phyloP scores from a whole-genome alignment of 2,888 invertebrate genomes.

The Allygus modestus region DNA sequence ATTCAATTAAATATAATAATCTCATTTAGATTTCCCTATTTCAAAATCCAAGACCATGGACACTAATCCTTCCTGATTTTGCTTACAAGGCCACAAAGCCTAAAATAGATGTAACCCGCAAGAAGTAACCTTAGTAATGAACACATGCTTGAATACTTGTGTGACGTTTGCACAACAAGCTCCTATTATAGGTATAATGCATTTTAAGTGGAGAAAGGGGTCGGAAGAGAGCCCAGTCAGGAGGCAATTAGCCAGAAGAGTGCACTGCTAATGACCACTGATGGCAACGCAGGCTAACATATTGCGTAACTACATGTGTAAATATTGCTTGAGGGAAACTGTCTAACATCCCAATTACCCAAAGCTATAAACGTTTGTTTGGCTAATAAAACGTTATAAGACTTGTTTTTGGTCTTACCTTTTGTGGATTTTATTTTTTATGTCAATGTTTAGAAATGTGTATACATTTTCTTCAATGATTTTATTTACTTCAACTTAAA shows the following conservation, averaged over 20 bases:
- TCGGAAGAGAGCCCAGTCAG: not conserved
- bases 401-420: no score
- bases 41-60: no score
- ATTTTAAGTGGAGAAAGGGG: slow-evolving; percentile 41
- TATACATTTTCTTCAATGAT: no score
- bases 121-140: not conserved
- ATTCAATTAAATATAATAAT: no score
- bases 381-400: no score
- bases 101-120: not conserved
- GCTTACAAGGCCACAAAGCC: not conserved
- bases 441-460: no score
- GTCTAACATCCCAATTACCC: not conserved
- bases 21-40: no score
- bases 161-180: not conserved
- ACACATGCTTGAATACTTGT: not conserved
- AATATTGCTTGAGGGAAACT: not conserved
- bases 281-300: not conserved
- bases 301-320: slow-evolving; percentile 1
- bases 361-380: no score
- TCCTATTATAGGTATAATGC: slow-evolving; percentile 3
- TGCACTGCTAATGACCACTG: not conserved
- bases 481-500: no score
- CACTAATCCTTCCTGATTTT: not conserved
- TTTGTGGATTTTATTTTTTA: no score
- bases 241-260: slow-evolving; percentile 4